These are phyloP conservation scores for Noctua fimbriata DNA, from an alignment of 2,888 invertebrate genomes.

Conservation along the genomic window DNA sequence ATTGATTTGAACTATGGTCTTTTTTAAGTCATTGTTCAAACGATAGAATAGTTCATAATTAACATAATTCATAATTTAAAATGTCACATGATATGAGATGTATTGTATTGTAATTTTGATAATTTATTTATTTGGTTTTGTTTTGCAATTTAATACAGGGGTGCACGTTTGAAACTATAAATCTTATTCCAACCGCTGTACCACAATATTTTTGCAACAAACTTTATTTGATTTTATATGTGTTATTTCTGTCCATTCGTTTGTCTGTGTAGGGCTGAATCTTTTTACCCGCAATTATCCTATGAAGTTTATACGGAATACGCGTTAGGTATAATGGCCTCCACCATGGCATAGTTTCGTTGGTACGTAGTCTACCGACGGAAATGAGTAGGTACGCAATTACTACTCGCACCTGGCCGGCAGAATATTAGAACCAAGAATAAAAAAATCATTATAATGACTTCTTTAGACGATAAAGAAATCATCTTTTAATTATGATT, in stretches of 20 bases:
- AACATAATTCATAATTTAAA: neutral
- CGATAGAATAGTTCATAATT: neutral
- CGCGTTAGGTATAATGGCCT: neutral
- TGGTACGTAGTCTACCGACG: no score
- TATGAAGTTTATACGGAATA: neutral
- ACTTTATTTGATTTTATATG: no score
- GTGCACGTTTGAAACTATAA: neutral
- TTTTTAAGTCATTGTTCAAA: neutral
- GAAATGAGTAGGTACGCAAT: no score
- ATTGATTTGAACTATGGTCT: neutral
- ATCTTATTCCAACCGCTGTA: neutral
- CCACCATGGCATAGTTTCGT: neutral
- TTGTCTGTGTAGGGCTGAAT: no score
- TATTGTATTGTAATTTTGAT: constrained; percentile 5
- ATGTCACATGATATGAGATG: neutral
- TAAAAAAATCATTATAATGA: no score
- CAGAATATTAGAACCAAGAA: no score
- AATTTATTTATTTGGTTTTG: constrained; percentile 1
- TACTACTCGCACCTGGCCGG: no score
- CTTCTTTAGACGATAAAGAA: no score
- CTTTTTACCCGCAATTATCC: neutral
- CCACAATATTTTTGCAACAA: no score
- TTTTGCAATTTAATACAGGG: neutral
- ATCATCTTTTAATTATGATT: neutral
- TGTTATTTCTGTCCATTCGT: no score